phyloP scores from a whole-genome alignment of 2,113 vertebrate genomes.

The Pomatostomus ruficeps region DNA sequence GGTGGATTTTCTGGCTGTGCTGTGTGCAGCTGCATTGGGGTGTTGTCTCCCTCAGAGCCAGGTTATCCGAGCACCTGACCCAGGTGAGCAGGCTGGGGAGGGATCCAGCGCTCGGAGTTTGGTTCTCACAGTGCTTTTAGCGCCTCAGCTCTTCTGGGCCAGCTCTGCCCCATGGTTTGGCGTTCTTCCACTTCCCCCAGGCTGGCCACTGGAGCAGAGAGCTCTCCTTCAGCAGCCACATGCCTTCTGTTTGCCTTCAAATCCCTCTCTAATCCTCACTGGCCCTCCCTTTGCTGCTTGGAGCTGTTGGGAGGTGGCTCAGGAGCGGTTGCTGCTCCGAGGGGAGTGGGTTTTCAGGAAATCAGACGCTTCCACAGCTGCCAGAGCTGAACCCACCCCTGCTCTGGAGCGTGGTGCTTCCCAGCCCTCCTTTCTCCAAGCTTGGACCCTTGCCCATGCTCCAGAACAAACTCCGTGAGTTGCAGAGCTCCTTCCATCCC shows the following conservation, averaged over 20 bases:
- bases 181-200: neutral
- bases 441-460: neutral
- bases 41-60: neutral
- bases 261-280: fast-evolving
- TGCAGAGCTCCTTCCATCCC: neutral
- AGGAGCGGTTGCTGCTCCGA: neutral
- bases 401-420: neutral
- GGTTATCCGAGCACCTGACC: neutral
- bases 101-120: neutral
- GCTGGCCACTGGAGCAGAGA: neutral
- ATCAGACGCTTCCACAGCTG: neutral
- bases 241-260: neutral
- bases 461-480: neutral
- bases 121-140: fast-evolving
- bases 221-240: neutral
- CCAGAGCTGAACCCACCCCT: neutral
- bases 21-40: neutral
- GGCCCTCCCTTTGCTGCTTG: neutral
- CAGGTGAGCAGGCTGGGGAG: neutral
- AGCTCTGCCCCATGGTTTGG: neutral
- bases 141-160: neutral
- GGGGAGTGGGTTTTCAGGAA: neutral
- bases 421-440: neutral
- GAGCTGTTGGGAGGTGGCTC: neutral
- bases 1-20: neutral